Evolutionary conservation across 2,888 invertebrate species (phyloP), one percentile per base, ranked within the genome.

Genomic region (Orgyia antiqua): DNA sequence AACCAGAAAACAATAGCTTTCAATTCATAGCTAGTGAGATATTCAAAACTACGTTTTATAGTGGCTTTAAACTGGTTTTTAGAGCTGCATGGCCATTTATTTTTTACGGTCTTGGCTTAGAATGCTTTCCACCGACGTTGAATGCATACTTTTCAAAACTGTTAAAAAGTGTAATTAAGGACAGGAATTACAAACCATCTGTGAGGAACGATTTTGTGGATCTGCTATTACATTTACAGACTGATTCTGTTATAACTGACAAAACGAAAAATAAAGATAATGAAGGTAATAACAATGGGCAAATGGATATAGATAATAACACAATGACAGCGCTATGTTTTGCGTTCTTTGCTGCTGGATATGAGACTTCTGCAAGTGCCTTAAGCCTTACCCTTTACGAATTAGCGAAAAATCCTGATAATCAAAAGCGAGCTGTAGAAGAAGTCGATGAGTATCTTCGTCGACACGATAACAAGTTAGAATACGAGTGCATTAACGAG

Each of bases 261-360:
- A 58, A 60, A 13, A 46, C 71, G 2, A 51, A 25, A 0, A 66
- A 63, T 12, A 24, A 42, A 2, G 55, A 56, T 12, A 47, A 39
- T 6, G 55, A 49, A 0, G 50, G 35, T 1, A 41, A 40, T 0
- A 51, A 61, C 4, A 62, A 48, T 10, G 29, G 57, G 10, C 25
- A 38, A 0, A 21, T 73, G 1, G 51, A 65, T 3, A 46, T 87
- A 1, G 67, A 70, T 1, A 50, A 84, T 9, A 66, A 84, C 1
- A 57, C 88, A 23, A 40, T 89, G 10, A 71, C 78, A 0, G 79
- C 87, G 0, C 88, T 90, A 29, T 79, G 87, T 1, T 66, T 87
- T 4, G 45, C 84, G 0, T 88, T 91, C 25, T 78, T 76, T 11
- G 62, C 38, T 1, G 77, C 72, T 7, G 77, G 78, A 2, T 77